Evolutionary conservation across 2,113 vertebrate genomes (phyloP), one percentile per base, ranked within the genome.

Genomic region (Cyprinodon variegatus): DNA sequence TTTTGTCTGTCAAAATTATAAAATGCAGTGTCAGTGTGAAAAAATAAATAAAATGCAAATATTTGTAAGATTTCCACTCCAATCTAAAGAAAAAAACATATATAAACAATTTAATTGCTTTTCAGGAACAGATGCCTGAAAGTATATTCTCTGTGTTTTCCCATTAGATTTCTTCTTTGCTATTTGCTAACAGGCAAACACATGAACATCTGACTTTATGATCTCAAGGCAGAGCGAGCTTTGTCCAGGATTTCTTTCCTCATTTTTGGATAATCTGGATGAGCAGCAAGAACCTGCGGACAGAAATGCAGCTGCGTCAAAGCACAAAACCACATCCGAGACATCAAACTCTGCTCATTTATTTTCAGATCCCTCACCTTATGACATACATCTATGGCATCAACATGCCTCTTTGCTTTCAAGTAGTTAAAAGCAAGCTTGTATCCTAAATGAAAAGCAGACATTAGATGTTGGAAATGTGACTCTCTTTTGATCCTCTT

Each of bases 391-490:
- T 96, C 94, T 11, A 99, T 97, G 83, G 98, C 96, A 86, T 99
- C 97, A 82, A 99, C 95, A 0, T 96, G 95, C 92, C 96, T 95
- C 88, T 99, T 99, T 59, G 95, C 97, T 92, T 99, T 99, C 87
- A 99, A 91, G 87, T 99, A 99, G 93, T 99, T 99, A 92, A 99
- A 99, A 65, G 98, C 97, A 83, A 99, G 92, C 85, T 96, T 99
- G 93, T 98, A 99, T 14, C 98, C 98, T 99, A 86, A 86, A 93
- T 93, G 67, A 72, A 48, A 88, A 72, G 41, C 6, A 89, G n/a
- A 69, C 4, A 70, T 38, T 5, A 12, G n/a, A 20, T 68, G 11
- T 84, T 77, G 68, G 11, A 72, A 73, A 68, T 62, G 12, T 46
- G 11, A 60, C 46, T 48, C 5, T 76, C 36, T 22, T 11, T 36